These are phyloP conservation scores for Calameuta idolon DNA, from an alignment of 2,888 invertebrate species.

Conservation along the genomic window DNA sequence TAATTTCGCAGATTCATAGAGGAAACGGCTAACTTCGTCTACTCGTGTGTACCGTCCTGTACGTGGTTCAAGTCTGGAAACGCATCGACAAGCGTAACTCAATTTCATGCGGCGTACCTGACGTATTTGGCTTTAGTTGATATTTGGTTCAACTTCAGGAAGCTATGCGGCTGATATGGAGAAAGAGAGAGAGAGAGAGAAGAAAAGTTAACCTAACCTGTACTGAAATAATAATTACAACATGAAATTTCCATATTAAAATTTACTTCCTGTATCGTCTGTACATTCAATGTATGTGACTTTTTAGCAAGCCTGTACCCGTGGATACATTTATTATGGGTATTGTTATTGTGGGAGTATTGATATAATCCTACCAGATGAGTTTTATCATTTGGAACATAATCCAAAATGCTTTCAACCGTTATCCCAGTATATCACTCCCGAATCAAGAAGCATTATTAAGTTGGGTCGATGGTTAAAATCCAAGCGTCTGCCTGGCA, in stretches of 20 bases:
- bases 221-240: background rate
- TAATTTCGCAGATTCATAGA: background rate
- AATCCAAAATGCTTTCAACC: background rate
- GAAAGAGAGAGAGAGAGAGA: background rate
- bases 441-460: background rate
- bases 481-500: background rate
- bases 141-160: background rate
- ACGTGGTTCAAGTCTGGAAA: background rate
- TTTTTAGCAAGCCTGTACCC: background rate
- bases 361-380: background rate
- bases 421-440: background rate
- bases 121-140: background rate
- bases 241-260: background rate
- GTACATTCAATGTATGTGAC: background rate
- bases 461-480: background rate
- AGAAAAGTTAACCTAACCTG: background rate
- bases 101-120: background rate
- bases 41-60: background rate
- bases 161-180: background rate
- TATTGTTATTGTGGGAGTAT: background rate
- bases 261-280: background rate
- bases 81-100: background rate
- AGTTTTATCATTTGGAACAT: background rate
- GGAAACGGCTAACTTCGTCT: background rate
- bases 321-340: background rate